Evolutionary conservation across 2,888 invertebrate genomes (phyloP).

Genomic region (Pollenia labialis): DNA sequence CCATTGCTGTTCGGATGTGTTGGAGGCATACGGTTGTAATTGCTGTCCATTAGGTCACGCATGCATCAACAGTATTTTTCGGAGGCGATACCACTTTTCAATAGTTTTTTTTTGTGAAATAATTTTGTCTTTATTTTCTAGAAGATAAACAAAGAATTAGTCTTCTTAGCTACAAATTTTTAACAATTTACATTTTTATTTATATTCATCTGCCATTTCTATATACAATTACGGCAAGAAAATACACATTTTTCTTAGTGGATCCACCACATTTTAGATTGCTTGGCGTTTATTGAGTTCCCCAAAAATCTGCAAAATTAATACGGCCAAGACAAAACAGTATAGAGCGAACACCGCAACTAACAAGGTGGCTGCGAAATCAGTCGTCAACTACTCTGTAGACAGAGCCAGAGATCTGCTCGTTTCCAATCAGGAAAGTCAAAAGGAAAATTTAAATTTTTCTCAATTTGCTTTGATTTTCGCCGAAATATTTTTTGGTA

Average conservation of each 20-base stretch:
- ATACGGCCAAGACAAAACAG: conserved; percentile 37
- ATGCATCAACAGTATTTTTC: conserved; percentile 41
- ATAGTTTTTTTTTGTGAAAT: neutral
- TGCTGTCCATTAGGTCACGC: conserved; percentile 71
- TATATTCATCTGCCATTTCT: neutral
- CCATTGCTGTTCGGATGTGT: conserved; percentile 72
- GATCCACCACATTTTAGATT: conserved; percentile 34
- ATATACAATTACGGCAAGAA: neutral
- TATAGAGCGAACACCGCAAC: conserved; percentile 37
- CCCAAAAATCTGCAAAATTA: conserved; percentile 12
- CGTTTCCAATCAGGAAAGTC: conserved; percentile 36
- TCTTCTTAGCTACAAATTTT: neutral
- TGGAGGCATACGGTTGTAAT: conserved; percentile 67
- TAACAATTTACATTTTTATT: neutral
- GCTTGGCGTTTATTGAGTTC: conserved; percentile 10
- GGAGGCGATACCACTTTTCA: neutral
- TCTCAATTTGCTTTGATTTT: neutral
- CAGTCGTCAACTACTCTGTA: conserved; percentile 39
- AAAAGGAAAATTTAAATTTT: conserved; percentile 54
- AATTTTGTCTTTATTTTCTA: neutral
- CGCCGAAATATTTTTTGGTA: conserved; percentile 15
- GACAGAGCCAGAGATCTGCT: conserved; percentile 42
- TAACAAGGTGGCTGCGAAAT: conserved; percentile 34
- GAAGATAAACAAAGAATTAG: neutral
- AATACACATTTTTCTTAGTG: conserved; percentile 1